A percentile compares a stretch with the other conserved stretches of the same genome.
Conservation (phyloP, 1,140 invertebrate species). For the Ganaspis sp. region DNA sequence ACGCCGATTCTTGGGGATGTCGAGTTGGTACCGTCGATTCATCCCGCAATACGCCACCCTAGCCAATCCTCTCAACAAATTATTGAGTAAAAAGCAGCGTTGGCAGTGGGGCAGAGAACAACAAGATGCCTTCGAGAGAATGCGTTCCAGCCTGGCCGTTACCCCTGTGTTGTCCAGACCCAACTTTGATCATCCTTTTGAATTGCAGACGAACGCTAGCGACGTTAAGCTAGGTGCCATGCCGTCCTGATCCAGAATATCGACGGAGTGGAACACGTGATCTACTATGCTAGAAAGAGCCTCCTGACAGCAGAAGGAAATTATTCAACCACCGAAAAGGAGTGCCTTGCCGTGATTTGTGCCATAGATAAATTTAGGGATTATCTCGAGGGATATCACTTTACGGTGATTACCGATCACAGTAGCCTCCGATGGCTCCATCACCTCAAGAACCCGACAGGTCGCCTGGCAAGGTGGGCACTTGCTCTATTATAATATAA, state of each 20-base stretch:
- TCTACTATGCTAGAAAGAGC: slow-evolving; percentile 25
- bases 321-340: background rate
- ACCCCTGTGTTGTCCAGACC: background rate
- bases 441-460: slow-evolving; percentile 40
- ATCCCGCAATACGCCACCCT: slow-evolving; percentile 3
- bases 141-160: background rate
- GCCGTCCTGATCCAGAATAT: slow-evolving; percentile 37
- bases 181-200: slow-evolving; percentile 2
- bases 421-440: slow-evolving; percentile 74
- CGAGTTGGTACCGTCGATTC: slow-evolving; percentile 57
- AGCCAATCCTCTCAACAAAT: background rate
- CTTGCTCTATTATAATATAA: slow-evolving; percentile 63
- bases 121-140: background rate
- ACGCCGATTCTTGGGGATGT: background rate
- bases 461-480: slow-evolving; percentile 71
- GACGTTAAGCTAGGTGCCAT: slow-evolving; percentile 36
- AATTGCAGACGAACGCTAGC: background rate
- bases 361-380: background rate
- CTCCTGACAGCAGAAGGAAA: slow-evolving; percentile 22
- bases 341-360: background rate
- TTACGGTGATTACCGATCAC: slow-evolving; percentile 75
- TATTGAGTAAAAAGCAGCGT: background rate
- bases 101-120: background rate
- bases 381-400: background rate
- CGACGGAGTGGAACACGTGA: slow-evolving; percentile 18